Conservation (phyloP, 2,113 vertebrate species). For the Brienomyrus longianalis region DNA sequence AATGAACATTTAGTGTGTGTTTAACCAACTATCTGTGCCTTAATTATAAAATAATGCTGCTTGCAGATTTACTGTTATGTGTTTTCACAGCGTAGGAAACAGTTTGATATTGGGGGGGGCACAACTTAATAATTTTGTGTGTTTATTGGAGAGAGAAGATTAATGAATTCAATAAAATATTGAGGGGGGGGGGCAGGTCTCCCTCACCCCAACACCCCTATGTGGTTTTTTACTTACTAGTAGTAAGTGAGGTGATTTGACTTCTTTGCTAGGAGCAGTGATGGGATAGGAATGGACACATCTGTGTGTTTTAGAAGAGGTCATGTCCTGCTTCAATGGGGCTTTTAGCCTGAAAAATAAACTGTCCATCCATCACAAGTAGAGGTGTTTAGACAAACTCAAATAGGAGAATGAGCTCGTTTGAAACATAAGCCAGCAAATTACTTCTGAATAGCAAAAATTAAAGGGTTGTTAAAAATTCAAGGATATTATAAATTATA, state of each 20-base stretch:
- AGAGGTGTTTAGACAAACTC: neutral
- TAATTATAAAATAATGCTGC: constrained; percentile 30
- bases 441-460: constrained; percentile 1
- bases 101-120: neutral
- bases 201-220: neutral
- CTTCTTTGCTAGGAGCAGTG: neutral
- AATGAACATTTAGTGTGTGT: neutral
- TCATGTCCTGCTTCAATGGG: neutral
- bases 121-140: neutral
- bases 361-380: neutral
- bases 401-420: neutral
- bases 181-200: no score
- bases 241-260: neutral
- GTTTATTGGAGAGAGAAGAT: neutral
- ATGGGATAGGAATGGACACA: neutral
- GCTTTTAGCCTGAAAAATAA: constrained; percentile 6
- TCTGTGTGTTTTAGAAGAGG: neutral
- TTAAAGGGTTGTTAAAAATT: neutral
- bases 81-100: constrained; percentile 26
- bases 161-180: neutral
- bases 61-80: constrained; percentile 33
- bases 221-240: neutral
- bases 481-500: neutral
- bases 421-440: neutral
- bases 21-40: neutral